Base-by-base conservation (phyloP, 2,888 invertebrate genomes). In the Acleris sparsana region DNA sequence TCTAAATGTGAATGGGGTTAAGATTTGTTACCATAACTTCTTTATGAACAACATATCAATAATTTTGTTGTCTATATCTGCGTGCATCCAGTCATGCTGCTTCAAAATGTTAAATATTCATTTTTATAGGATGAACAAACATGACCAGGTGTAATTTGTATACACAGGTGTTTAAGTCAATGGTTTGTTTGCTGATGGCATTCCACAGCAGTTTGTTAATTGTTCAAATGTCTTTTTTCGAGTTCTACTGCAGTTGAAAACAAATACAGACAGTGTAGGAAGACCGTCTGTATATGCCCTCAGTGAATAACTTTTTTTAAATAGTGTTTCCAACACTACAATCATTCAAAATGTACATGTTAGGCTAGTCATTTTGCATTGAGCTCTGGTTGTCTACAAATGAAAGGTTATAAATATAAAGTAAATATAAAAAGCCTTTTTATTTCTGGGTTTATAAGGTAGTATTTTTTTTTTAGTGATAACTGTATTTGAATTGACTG, bases 141-240 rank as follows among this genome's bases (percentile, higher is more conserved):
- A 4, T 9, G 39, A 18, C 11, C 39, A 49, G 55, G 55, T 62
- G 56, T 7, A 39, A 51, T 25, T 52, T 63, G 63, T 63, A 25
- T 63, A 13, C 5, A 46, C 63, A 64, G 63, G 63, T 64, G 63
- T 43, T 33, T 63, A 22, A 53, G 63, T 58, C 53, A 46, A 58
- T 53, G 49, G 18, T 43, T 11, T 62, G 53, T 62, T 62, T 44
- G 48, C 13, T 2, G 9, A 33, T 46, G 48, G 48, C 63, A 64
- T 64, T 64, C 63, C 53, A 51, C 51, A 44, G 44, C 20, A n/a
- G 51, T 63, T 52, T 57, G 63, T 57, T 63, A 57, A 63, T 57
- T 63, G 51, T 46, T 46, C 44, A 25, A 46, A 25, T 46, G 57
- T 57, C 11, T 57, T 57, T 22, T n/a, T 39, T 39, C 13, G 13